These are phyloP conservation scores for Erebia epiphron DNA, from an alignment of 2,888 invertebrate genomes.

Conservation along the genomic window DNA sequence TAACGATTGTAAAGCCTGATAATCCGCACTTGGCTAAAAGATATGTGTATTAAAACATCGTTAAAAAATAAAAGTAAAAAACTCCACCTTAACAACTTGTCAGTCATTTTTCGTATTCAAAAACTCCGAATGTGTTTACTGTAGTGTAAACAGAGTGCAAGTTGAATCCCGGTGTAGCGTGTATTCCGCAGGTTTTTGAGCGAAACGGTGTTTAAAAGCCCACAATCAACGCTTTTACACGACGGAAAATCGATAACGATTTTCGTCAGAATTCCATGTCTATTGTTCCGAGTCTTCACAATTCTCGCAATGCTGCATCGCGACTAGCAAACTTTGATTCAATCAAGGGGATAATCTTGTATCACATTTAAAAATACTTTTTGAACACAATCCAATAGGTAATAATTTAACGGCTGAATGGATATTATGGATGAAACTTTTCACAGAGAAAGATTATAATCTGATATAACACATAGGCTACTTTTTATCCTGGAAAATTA, in stretches of 20 bases:
- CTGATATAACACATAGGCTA: no score
- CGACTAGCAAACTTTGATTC: no score
- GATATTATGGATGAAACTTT: no score
- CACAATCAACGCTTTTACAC: conserved; percentile 18
- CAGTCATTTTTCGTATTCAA: neutral
- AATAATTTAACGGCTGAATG: no score
- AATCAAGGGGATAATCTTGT: no score
- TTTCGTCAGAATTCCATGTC: neutral
- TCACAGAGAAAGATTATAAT: no score
- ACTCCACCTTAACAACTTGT: neutral
- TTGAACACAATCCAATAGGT: no score
- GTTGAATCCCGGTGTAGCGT: conserved; percentile 14
- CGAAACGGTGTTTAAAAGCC: conserved; percentile 8
- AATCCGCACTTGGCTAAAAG: no score
- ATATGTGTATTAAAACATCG: neutral
- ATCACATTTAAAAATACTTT: no score
- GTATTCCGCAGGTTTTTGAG: conserved; percentile 1
- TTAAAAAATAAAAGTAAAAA: neutral
- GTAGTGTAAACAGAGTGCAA: conserved; percentile 15
- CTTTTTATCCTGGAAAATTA: no score
- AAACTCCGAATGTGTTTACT: conserved; percentile 11
- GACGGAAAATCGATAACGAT: conserved; percentile 7
- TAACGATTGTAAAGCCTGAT: no score
- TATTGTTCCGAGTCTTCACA: neutral
- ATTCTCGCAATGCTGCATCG: neutral